Evolutionary conservation across 64 coral and sea anemone genomes (phyloP).

Genomic region (Platygyra sinensis): DNA sequence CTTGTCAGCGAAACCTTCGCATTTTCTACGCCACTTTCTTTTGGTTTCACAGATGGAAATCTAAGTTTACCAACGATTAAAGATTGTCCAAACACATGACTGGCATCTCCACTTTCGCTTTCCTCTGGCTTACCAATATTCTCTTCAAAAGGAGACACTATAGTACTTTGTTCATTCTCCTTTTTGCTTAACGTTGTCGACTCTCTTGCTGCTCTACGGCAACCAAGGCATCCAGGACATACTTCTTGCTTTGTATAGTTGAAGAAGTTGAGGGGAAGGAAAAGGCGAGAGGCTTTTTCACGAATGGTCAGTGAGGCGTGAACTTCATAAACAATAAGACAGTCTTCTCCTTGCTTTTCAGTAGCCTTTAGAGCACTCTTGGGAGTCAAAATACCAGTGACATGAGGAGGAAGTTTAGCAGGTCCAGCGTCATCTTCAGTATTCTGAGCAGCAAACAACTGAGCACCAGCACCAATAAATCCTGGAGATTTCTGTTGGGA

Average conservation of each 20-base stretch:
- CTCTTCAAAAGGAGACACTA: neutral
- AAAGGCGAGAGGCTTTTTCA: conserved; percentile 67
- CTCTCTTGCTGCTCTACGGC: conserved; percentile 8
- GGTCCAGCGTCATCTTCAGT: neutral
- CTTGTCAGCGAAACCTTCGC: neutral
- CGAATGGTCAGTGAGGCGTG: conserved; percentile 63
- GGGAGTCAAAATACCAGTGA: conserved; percentile 63
- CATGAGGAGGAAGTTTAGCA: neutral
- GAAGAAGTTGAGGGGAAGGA: conserved; percentile 88
- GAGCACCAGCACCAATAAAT: conserved; percentile 25
- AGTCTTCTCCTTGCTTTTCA: conserved; percentile 68
- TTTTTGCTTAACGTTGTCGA: neutral
- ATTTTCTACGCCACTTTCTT: neutral
- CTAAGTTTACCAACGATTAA: conserved; percentile 4
- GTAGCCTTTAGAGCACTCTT: conserved; percentile 57
- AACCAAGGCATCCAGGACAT: conserved; percentile 65
- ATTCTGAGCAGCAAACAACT: conserved; percentile 27
- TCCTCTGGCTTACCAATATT: neutral
- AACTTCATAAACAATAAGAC: conserved; percentile 81
- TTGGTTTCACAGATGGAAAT: neutral
- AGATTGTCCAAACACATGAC: conserved; percentile 23
- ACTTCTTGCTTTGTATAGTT: conserved; percentile 56
- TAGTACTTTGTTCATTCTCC: neutral
- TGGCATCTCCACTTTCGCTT: neutral
- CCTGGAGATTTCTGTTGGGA: neutral